Base-by-base conservation (phyloP, 92 coral and sea anemone species). In the Porites cylindrica region DNA sequence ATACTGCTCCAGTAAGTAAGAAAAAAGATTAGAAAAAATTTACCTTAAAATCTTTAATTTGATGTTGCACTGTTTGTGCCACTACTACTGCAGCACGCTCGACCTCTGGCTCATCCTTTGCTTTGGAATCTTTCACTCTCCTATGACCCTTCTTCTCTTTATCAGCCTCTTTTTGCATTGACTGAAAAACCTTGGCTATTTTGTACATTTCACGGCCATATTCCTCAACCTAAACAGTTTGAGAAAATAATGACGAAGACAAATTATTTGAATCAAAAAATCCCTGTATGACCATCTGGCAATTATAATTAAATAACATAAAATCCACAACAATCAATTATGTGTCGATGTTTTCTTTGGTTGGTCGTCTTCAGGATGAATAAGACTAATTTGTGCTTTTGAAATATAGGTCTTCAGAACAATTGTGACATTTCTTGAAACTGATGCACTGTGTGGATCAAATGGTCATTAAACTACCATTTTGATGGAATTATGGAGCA, bases 131-230 rank as follows among this genome's bases (percentile, higher is more conserved):
- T 68, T 93, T 94, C 19, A 91, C 86, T 24, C 95, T 88, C 29
- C 94, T 88, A 68, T 92, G 91, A 53, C 98, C 94, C 75, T 95
- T 95, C 82, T 93, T 97, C 70, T 95, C 99, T 75, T 95, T 97
- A 24, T 95, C 98, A 9, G 90, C 93, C 17, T 95, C 99, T 69
- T 97, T 97, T 67, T 95, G 93, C 91, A 93, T 97, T 75, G 93
- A 70, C 38, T 91, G 90, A 91, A 97, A 97, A n/a, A 93, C 82
- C 83, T 97, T 97, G 10, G 92, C 88, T 60, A 96, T 92, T 79
- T 97, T 97, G 98, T 97, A 97, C 98, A 97, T 95, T 79, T 97
- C 99, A 76, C 99, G 97, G 29, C 96, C 97, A 86, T 82, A 97
- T 38, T 97, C 99, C 84, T 97, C 99, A 21, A 96, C 98, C 99